phyloP scores from a whole-genome alignment of 1,140 invertebrate genomes.

The Diorhabda sublineata region DNA sequence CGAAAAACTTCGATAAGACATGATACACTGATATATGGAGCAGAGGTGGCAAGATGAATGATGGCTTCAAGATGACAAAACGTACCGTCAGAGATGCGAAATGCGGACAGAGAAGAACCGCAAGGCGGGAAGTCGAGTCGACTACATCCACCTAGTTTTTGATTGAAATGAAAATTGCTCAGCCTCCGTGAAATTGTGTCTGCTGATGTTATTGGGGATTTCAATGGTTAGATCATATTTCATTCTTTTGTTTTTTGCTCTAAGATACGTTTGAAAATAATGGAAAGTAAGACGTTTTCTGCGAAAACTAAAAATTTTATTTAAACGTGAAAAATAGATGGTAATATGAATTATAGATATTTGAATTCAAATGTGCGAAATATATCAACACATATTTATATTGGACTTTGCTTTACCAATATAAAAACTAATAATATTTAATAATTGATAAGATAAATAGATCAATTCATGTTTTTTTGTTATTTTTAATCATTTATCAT shows the following conservation, averaged over 20 bases:
- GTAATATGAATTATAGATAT: too few species aligned
- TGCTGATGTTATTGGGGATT: conserved; percentile 2
- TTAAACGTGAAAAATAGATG: too few species aligned
- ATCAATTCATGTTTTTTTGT: too few species aligned
- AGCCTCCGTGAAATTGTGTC: not conserved
- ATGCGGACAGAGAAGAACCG: conserved; percentile 1
- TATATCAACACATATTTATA: too few species aligned
- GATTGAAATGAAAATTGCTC: not conserved
- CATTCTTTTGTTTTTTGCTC: not conserved
- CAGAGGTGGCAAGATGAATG: conserved; percentile 30
- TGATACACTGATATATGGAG: conserved; percentile 1
- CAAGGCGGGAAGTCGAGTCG: not conserved
- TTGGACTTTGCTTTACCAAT: too few species aligned
- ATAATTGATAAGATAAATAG: too few species aligned
- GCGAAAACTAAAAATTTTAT: not conserved
- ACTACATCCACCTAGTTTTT: not conserved
- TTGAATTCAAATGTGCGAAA: too few species aligned
- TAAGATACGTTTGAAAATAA: not conserved
- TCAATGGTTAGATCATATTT: conserved; percentile 2
- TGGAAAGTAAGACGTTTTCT: not conserved
- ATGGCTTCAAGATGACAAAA: conserved; percentile 27
- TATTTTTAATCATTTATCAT: too few species aligned
- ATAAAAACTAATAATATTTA: too few species aligned
- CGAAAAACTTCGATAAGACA: conserved; percentile 10
- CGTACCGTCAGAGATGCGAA: not conserved